Evolutionary conservation across 2,113 vertebrate genomes (phyloP).

Genomic region (Pseudorhombus dupliciocellatus): DNA sequence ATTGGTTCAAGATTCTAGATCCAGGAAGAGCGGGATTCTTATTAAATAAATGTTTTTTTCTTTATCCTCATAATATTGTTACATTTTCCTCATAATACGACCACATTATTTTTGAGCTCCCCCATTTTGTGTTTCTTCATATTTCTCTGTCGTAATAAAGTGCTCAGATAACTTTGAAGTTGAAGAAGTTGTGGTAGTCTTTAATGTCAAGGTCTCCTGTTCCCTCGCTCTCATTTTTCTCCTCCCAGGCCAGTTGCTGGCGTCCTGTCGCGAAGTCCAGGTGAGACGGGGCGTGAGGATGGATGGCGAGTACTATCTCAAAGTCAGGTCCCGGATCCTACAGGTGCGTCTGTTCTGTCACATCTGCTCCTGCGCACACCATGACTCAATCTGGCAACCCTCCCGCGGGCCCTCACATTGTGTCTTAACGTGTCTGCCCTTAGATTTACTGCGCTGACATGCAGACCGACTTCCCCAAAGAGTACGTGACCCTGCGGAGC

Average conservation of each 20-base stretch:
- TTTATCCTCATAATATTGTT: too few relatives aligned
- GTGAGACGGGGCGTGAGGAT: constrained; percentile 82
- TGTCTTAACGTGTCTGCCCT: constrained; percentile 48
- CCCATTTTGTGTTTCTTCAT: too few relatives aligned
- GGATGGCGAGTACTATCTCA: constrained; percentile 90
- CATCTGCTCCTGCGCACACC: constrained; percentile 1
- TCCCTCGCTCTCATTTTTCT: constrained; percentile 6
- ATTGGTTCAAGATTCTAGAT: too few relatives aligned
- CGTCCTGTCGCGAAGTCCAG: constrained; percentile 90
- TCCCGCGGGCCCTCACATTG: constrained; percentile 21
- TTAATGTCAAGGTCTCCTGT: background rate
- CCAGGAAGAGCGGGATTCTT: too few relatives aligned
- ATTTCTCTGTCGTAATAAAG: background rate
- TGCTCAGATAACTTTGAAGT: background rate
- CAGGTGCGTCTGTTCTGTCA: constrained; percentile 82
- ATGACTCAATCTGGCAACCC: constrained; percentile 17
- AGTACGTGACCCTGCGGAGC: constrained; percentile 91
- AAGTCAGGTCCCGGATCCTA: constrained; percentile 85
- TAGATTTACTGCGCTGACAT: constrained; percentile 93
- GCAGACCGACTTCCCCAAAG: constrained; percentile 87
- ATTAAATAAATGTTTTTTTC: too few relatives aligned
- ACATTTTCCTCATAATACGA: too few relatives aligned
- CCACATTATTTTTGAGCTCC: too few relatives aligned
- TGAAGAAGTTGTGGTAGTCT: background rate
- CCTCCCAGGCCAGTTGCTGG: constrained; percentile 85